A percentile compares a stretch with the other conserved stretches of the same genome.
Conservation (phyloP, 2,888 invertebrate genomes). For the Drosophila mimica region DNA sequence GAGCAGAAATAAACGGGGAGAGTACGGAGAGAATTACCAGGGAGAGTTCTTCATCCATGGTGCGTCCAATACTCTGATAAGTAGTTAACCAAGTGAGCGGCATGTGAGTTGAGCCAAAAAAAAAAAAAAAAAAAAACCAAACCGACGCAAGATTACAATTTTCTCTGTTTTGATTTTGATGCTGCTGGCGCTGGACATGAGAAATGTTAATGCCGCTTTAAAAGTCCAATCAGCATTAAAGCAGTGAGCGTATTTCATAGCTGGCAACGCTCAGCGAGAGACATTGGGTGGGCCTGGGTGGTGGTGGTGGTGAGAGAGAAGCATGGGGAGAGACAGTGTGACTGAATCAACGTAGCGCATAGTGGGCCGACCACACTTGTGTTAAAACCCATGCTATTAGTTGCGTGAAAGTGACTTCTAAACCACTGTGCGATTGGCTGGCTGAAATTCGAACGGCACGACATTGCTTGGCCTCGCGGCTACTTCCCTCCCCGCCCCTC, state of each 20-base stretch:
- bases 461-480: constrained; percentile 63
- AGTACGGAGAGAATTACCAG: constrained; percentile 42
- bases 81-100: constrained; percentile 62
- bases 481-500: constrained; percentile 14
- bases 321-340: constrained; percentile 14
- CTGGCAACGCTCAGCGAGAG: constrained; percentile 59
- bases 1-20: constrained; percentile 64
- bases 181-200: constrained; percentile 65
- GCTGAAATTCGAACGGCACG: constrained; percentile 69
- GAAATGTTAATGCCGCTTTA: constrained; percentile 59
- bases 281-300: constrained; percentile 16
- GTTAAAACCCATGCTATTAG: background rate
- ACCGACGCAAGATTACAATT: constrained; percentile 72
- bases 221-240: constrained; percentile 71
- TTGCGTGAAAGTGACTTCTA: background rate
- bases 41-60: constrained; percentile 67
- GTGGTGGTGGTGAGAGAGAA: constrained; percentile 14
- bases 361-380: constrained; percentile 29
- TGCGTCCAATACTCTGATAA: constrained; percentile 63
- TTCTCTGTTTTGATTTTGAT: constrained; percentile 75
- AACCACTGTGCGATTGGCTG: constrained; percentile 55
- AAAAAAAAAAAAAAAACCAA: constrained; percentile 31
- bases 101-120: constrained; percentile 48
- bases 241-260: constrained; percentile 57
- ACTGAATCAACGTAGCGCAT: constrained; percentile 34